Conservation (phyloP, 2,797 vertebrate genomes). For the Graptemys geographica region DNA sequence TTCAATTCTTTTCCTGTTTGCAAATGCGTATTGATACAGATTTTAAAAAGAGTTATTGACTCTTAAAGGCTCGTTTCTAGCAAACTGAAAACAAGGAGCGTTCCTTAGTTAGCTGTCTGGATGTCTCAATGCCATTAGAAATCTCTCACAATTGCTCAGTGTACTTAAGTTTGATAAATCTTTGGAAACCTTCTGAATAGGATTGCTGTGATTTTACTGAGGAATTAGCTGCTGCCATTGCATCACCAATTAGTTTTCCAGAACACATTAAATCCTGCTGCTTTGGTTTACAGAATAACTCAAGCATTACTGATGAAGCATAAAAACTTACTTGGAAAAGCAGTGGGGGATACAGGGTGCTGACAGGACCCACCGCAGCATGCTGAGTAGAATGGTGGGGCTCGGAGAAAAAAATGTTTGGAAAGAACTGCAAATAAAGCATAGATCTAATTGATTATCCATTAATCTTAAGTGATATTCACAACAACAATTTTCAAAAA, state of each 20-base stretch:
- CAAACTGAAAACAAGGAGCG: constrained; percentile 73
- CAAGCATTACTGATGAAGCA: constrained; percentile 95
- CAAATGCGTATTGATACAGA: constrained; percentile 55
- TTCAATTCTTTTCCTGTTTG: constrained; percentile 54
- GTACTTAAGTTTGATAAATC: constrained; percentile 87
- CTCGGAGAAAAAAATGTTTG: constrained; percentile 86
- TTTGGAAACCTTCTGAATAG: constrained; percentile 92
- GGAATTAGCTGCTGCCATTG: constrained; percentile 94
- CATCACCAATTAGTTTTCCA: constrained; percentile 94
- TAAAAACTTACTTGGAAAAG: constrained; percentile 98
- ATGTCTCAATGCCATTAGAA: constrained; percentile 76
- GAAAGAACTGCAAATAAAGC: constrained; percentile 86
- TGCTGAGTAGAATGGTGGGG: constrained; percentile 86
- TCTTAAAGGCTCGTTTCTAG: constrained; percentile 71
- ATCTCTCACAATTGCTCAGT: constrained; percentile 81
- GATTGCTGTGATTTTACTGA: constrained; percentile 89
- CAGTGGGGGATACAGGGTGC: constrained; percentile 85
- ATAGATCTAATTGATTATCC: constrained; percentile 76
- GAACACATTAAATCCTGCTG: constrained; percentile 91
- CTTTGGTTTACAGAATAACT: constrained; percentile 90
- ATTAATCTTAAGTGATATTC: constrained; percentile 66
- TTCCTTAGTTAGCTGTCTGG: constrained; percentile 65
- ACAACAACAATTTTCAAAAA: constrained; percentile 61
- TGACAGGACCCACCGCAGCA: constrained; percentile 94
- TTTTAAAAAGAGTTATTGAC: constrained; percentile 70